A percentile compares a stretch with the other conserved stretches of the same genome.
Conservation (phyloP, 2,113 vertebrate genomes). For the Montifringilla adamsi region DNA sequence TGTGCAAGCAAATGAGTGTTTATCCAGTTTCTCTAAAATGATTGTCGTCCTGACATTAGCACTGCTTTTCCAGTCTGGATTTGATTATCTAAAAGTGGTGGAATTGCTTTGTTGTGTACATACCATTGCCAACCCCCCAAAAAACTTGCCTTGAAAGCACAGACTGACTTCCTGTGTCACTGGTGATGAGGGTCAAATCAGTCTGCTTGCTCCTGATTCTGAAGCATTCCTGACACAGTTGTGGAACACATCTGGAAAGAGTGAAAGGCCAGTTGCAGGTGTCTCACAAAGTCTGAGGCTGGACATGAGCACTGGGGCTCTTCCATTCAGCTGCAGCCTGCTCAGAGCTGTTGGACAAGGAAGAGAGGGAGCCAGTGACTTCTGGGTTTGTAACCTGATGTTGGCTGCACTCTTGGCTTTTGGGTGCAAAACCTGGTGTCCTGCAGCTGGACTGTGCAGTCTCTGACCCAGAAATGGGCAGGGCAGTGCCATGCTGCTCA, state of each 20-base stretch:
- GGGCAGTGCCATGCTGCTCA: neutral
- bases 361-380: neutral
- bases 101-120: neutral
- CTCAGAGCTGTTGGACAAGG: neutral
- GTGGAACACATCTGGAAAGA: neutral
- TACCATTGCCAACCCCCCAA: neutral
- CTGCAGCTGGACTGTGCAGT: neutral
- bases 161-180: neutral
- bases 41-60: neutral
- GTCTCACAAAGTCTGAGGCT: neutral
- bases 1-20: neutral
- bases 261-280: neutral
- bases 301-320: neutral
- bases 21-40: neutral
- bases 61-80: neutral
- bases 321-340: neutral
- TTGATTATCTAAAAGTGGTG: neutral
- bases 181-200: neutral
- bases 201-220: neutral
- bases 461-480: neutral
- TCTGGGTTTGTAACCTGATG: neutral
- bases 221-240: neutral
- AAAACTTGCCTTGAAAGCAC: neutral
- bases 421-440: neutral
- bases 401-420: neutral